Evolutionary conservation across 1,140 invertebrate genomes (phyloP), one percentile per base, ranked within the genome.

Genomic region (Telenomus remus): DNA sequence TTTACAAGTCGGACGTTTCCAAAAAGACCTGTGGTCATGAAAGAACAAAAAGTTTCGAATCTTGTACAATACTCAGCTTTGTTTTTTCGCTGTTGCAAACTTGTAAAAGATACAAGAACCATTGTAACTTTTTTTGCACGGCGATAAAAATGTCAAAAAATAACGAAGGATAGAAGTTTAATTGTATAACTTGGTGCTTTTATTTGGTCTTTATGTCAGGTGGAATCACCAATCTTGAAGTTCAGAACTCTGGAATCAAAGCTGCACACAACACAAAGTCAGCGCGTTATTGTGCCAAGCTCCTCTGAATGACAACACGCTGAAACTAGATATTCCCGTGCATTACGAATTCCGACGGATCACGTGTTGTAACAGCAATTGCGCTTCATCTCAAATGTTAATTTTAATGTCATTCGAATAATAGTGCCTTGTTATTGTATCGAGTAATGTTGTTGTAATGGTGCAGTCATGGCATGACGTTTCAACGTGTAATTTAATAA

Each of bases 381-480:
- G 42, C 46, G 46, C 49, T 66, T 35, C 35, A 33, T 51, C 35
- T 59, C 51, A 11, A 44, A 57, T 64, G 68, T n/a, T n/a, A n/a
- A n/a, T 27, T 27, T 71, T 71, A 27, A 47, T 65, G 14, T 72
- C 61, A 65, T 65, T 65, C 51, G 39, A 72, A 72, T 59, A 72
- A 65, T 13, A 65, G 35, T 44, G 44, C 37, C 0, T 10, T 61
- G 33, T 61, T 61, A 70, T 61, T 61, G 10, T 39, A 37, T 13
- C 13, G 39, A 68, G 19, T 37, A 54, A 44, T 7, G 12, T 44
- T 13, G 19, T 14, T 51, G 51, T n/a, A n/a, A 39, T 65, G 5
- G 1, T 65, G 47, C 27, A 27, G n/a, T 56, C 57, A n/a, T 49
- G 51, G 50, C 39, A 16, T 51, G 37, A 71, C n/a, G 35, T 50